phyloP scores from a whole-genome alignment of 2,113 vertebrate species.

The Strix uralensis region DNA sequence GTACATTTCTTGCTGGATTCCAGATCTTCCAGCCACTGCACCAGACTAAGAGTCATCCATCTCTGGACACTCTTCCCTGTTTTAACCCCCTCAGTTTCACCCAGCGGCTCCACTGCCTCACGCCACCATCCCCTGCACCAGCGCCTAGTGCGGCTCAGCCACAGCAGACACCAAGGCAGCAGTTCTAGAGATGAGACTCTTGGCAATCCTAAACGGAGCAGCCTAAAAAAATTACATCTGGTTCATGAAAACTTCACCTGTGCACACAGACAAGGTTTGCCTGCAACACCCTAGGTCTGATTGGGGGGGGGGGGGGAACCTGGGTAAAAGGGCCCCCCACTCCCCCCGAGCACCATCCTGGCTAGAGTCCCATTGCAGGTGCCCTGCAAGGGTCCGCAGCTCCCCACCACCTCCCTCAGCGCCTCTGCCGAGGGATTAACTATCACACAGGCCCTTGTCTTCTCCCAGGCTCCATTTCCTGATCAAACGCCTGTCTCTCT shows the following conservation, averaged over 20 bases:
- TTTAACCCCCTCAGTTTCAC: background rate
- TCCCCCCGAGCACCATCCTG: rapidly evolving
- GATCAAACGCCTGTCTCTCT: rapidly evolving
- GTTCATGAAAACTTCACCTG: background rate
- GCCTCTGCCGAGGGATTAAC: rapidly evolving
- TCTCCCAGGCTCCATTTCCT: background rate
- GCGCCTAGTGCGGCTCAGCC: background rate
- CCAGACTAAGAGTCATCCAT: rapidly evolving
- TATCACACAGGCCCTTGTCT: rapidly evolving
- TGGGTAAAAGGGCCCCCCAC: too few relatives aligned
- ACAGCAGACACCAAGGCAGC: rapidly evolving
- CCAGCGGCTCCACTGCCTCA: background rate
- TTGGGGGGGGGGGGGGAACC: too few relatives aligned
- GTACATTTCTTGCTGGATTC: background rate
- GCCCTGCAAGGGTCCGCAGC: background rate
- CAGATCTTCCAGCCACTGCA: background rate
- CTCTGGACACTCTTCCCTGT: background rate
- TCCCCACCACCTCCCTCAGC: rapidly evolving
- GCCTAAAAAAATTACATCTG: rapidly evolving
- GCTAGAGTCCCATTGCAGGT: background rate
- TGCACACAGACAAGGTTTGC: too few relatives aligned
- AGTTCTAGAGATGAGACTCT: background rate
- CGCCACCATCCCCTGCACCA: background rate
- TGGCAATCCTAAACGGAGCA: rapidly evolving
- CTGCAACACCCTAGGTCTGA: too few relatives aligned